A percentile compares a stretch with the other conserved stretches of the same genome.
Conservation (phyloP, 2,113 vertebrate genomes). For the Alethe diademata region DNA sequence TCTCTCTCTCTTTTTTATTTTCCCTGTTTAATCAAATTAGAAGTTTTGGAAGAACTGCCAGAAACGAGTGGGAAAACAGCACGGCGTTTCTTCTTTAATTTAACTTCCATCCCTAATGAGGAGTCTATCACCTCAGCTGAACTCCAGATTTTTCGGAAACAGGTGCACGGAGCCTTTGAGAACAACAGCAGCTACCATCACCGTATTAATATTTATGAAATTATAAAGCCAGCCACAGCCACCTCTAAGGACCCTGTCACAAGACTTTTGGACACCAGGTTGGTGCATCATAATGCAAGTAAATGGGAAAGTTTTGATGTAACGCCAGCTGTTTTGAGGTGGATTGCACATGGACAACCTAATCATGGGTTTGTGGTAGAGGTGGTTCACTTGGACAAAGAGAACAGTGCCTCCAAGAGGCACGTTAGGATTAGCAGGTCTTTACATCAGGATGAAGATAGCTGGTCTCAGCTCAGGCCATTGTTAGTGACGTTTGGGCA, state of each 20-base stretch:
- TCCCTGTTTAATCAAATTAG: conserved; percentile 69
- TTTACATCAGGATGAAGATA: conserved; percentile 88
- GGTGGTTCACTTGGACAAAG: conserved; percentile 85
- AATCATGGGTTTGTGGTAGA: conserved; percentile 96
- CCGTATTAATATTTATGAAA: conserved; percentile 98
- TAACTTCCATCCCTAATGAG: conserved; percentile 88
- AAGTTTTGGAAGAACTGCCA: conserved; percentile 90
- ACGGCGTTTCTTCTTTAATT: conserved; percentile 96
- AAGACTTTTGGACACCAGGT: conserved; percentile 94
- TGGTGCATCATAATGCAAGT: conserved; percentile 91
- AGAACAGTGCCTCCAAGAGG: conserved; percentile 76
- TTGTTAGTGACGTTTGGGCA: conserved; percentile 95
- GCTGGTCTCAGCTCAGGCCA: conserved; percentile 90
- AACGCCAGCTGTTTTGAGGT: conserved; percentile 89
- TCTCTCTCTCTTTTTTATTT: background rate
- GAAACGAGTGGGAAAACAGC: conserved; percentile 87
- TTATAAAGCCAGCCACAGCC: conserved; percentile 82
- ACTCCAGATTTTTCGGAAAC: conserved; percentile 93
- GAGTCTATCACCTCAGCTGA: conserved; percentile 95
- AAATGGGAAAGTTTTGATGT: conserved; percentile 98
- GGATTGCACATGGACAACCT: conserved; percentile 87
- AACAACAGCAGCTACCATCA: conserved; percentile 81
- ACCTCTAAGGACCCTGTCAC: conserved; percentile 82
- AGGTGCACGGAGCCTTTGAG: conserved; percentile 79
- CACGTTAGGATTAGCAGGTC: conserved; percentile 96